Base-by-base conservation (phyloP, 2,113 vertebrate genomes). In the Thryonomys swinderianus region DNA sequence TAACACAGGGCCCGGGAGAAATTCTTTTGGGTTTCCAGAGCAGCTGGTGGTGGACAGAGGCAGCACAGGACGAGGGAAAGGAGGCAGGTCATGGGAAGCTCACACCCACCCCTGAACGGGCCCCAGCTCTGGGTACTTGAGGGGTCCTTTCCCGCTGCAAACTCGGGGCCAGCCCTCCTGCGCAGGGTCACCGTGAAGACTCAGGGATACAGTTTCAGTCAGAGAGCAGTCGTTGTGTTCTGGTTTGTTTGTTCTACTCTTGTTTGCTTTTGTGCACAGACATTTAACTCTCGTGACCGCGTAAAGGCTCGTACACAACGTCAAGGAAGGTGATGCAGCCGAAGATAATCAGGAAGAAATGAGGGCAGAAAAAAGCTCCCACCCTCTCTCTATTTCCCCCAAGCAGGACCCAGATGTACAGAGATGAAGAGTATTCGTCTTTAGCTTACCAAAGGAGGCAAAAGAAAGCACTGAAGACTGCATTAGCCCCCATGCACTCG, bases 31-130 rank as follows among this genome's bases (percentile, higher is more conserved):
- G 27, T n/a, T 93, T 94, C 64, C 10, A 73, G 9, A 62, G 18
- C 14, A 5, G 17, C 48, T 25, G 34, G 27, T 27, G 13, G 37
- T 16, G 2, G 59, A 83, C 51, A 8, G 0, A 1, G 4, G 48
- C 18, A 25, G 32, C 12, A 0, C 4, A 23, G 32, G 4, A 59
- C 2, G 0, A 0, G 37, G 74, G 30, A 37, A 37, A 59, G 25
- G 6, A 7, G 64, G 23, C 18, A 12, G 42, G 25, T 51, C 18
- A 16, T 12, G 81, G 40, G 16, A 11, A n/a, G 27, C 1, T 25
- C 27, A 3, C 40, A 69, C 40, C 21, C 34, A 37, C 40, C 4
- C 16, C 10, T 30, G 88, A 66, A 8, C 32, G 45, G 20, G 27
- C 48, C 62, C 17, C 18, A 71, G 18, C 74, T 84, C 85, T 78